Evolutionary conservation across 2,888 invertebrate species (phyloP), one percentile per base, ranked within the genome.

Genomic region (Metellina segmentata): DNA sequence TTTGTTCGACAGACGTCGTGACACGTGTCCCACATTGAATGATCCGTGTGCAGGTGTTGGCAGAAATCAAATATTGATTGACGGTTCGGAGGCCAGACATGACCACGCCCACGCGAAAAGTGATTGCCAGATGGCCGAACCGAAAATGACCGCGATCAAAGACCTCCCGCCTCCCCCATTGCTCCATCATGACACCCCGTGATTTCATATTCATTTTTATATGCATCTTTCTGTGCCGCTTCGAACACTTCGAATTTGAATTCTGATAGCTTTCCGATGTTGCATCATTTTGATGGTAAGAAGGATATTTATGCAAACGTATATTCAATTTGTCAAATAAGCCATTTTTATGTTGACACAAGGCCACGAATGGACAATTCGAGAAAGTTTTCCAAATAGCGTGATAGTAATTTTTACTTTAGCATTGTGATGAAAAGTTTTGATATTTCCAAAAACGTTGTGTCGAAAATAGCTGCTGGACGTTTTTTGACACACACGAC

Each of bases 21-120:
- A 61, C 61, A 78, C 78, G 52, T 34, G 34, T 34, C 34, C 34
- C 34, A 34, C 34, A 34, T 34, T 4, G 34, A 34, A 79, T 79
- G 53, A 51, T 48, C 51, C 16, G 13, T 52, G 34, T 34, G 91
- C 91, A 91, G 91, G 91, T 91, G 91, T 87, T 91, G 87, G 82
- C 87, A 82, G 85, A 48, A 49, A 91, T 91, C 87, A 91, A 91
- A 91, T 91, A 91, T 91, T 87, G 86, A 91, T 91, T 87, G 91
- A 83, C 85, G 85, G n/a, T 74, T 79, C 75, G 34, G 48, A 53
- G 77, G 16, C 85, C 70, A 69, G 90, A 85, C 75, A 81, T 81
- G 53, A 51, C 83, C 87, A 87, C 87, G 82, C 89, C 91, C 78
- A 82, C 75, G 49, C 34, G n/a, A 51, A 90, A 89, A 90, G 86